These are phyloP conservation scores for Allolobophora icterica DNA, from an alignment of 2,888 invertebrate genomes.

Conservation along the genomic window DNA sequence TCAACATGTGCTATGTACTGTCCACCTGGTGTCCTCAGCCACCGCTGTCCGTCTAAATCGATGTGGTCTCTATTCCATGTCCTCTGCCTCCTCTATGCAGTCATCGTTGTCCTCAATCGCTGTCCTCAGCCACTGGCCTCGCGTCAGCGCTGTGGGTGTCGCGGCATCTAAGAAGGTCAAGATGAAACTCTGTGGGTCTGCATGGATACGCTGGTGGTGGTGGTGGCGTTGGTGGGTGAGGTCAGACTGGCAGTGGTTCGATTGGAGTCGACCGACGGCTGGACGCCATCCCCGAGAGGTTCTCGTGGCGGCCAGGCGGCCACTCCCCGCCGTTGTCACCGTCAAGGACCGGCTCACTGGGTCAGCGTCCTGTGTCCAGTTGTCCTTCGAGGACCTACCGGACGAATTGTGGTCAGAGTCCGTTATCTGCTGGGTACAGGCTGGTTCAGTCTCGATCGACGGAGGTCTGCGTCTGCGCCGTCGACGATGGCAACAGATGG, in stretches of 20 bases:
- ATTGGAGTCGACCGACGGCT: too few relatives aligned
- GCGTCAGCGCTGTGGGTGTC: not conserved
- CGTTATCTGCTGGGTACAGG: not conserved
- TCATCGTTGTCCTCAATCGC: not conserved
- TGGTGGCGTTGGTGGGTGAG: not conserved
- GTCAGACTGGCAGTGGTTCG: not conserved
- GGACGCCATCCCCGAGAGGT: not conserved
- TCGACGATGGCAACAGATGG: not conserved
- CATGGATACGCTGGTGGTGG: not conserved
- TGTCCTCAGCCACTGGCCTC: not conserved
- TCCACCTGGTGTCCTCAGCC: not conserved
- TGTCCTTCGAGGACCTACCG: not conserved
- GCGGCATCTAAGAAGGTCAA: not conserved
- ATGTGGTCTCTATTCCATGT: not conserved
- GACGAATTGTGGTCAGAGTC: not conserved
- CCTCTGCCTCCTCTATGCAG: not conserved
- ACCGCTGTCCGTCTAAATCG: not conserved
- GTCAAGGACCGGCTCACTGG: not conserved
- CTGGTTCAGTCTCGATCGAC: not conserved
- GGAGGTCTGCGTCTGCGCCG: not conserved
- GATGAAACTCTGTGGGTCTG: not conserved
- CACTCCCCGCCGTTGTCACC: not conserved
- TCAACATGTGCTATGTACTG: too few relatives aligned
- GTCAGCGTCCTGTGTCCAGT: not conserved
- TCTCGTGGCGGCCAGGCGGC: not conserved